Percentiles rank a stretch among this genome's conserved stretches.
These are phyloP conservation scores for Biston betularia DNA, from an alignment of 2,888 invertebrate genomes.

Conservation along the genomic window DNA sequence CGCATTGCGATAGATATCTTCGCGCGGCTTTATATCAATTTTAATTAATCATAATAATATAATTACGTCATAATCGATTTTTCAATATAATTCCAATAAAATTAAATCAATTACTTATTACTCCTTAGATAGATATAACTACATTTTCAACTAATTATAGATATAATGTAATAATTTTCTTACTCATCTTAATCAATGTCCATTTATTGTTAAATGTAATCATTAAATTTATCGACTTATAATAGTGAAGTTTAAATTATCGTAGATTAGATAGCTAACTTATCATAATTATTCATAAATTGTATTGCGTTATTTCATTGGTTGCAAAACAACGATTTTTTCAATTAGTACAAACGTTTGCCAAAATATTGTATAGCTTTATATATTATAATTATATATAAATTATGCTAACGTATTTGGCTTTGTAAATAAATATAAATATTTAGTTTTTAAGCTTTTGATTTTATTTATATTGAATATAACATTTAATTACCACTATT, in stretches of 20 bases:
- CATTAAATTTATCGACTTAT: slow-evolving; percentile 12
- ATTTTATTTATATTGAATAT: background rate
- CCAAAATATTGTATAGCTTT: slow-evolving; percentile 20
- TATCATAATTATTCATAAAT: slow-evolving; percentile 25
- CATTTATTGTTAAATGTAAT: slow-evolving; percentile 17
- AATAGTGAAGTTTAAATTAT: slow-evolving; percentile 28
- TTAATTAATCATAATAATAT: slow-evolving; percentile 2
- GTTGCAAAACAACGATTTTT: slow-evolving; percentile 28
- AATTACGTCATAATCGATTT: slow-evolving; percentile 15
- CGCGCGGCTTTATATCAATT: slow-evolving; percentile 48
- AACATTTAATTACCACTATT: background rate
- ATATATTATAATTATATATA: slow-evolving; percentile 7
- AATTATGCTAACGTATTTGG: background rate
- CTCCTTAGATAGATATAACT: slow-evolving; percentile 19
- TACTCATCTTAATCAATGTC: slow-evolving; percentile 26
- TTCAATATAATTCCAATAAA: slow-evolving; percentile 18
- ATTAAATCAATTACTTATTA: slow-evolving; percentile 25
- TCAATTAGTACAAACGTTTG: slow-evolving; percentile 14
- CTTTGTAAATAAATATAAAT: slow-evolving; percentile 22
- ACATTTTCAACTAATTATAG: slow-evolving; percentile 25
- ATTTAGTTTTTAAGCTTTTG: slow-evolving; percentile 1
- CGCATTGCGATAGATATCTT: slow-evolving; percentile 51
- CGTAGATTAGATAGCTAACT: slow-evolving; percentile 44
- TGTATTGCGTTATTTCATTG: slow-evolving; percentile 19
- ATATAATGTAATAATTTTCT: slow-evolving; percentile 13